Percentiles rank a stretch among this genome's conserved stretches.
Conservation (phyloP, 1,140 invertebrate genomes). For the Drosophila dunni region DNA sequence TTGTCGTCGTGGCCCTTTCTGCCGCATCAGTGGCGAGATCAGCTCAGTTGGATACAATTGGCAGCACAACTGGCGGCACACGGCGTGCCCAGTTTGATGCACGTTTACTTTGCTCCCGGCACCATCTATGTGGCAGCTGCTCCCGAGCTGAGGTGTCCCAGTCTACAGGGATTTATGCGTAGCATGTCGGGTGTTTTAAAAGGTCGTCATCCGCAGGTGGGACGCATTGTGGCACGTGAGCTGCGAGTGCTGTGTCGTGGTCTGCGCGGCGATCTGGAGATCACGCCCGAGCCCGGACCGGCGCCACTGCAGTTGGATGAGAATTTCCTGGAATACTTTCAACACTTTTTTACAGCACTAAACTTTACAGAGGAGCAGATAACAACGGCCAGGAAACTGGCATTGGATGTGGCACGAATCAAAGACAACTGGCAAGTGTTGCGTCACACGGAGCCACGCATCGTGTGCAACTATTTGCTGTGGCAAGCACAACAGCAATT, state of each 20-base stretch:
- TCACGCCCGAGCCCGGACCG: not conserved
- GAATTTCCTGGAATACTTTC: conserved; percentile 63
- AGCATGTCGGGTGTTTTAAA: conserved; percentile 39
- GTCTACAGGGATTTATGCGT: conserved; percentile 21
- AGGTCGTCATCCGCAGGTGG: conserved; percentile 52
- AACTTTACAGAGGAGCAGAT: conserved; percentile 61
- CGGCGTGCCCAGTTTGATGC: conserved; percentile 62
- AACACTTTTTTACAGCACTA: conserved; percentile 52
- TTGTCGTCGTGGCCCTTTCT: conserved; percentile 65
- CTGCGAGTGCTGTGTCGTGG: conserved; percentile 64
- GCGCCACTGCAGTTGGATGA: conserved; percentile 60
- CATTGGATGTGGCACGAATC: conserved; percentile 53
- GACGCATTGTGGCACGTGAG: conserved; percentile 59
- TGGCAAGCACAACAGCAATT: conserved; percentile 64
- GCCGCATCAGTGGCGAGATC: conserved; percentile 59
- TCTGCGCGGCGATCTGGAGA: conserved; percentile 62
- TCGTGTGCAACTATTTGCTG: conserved; percentile 71
- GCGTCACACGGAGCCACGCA: conserved; percentile 64
- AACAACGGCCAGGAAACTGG: conserved; percentile 57
- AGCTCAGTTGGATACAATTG: conserved; percentile 66
- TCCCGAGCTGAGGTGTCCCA: conserved; percentile 56
- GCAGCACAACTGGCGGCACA: conserved; percentile 70
- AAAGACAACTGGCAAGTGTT: conserved; percentile 44
- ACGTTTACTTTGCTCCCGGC: conserved; percentile 71
- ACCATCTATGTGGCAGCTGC: conserved; percentile 70